These are phyloP conservation scores for Diaphora mendica DNA, from an alignment of 2,888 invertebrate species.

Conservation along the genomic window DNA sequence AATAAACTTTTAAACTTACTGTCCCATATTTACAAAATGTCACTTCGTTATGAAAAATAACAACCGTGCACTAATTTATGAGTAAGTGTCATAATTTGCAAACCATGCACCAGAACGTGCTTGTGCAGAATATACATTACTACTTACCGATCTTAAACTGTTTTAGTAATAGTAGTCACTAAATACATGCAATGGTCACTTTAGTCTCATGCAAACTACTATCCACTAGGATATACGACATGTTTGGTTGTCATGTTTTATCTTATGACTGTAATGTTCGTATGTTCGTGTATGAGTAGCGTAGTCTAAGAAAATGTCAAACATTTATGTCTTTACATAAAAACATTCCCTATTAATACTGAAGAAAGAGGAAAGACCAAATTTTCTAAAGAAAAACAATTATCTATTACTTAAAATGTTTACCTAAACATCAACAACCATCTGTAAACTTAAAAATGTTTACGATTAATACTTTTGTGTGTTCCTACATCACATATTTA, in stretches of 20 bases:
- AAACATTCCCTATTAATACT: slow-evolving; percentile 71
- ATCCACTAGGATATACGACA: slow-evolving; percentile 54
- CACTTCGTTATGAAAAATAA: slow-evolving; percentile 36
- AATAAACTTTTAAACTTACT: slow-evolving; percentile 57
- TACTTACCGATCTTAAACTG: slow-evolving; percentile 63
- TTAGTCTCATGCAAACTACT: slow-evolving; percentile 59
- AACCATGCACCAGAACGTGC: slow-evolving; percentile 78
- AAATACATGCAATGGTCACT: slow-evolving; percentile 49
- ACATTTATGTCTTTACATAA: slow-evolving; percentile 57
- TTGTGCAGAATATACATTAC: slow-evolving; percentile 57
- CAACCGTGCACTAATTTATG: slow-evolving; percentile 61
- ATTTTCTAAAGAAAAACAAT: slow-evolving; percentile 54
- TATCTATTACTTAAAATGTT: slow-evolving; percentile 74
- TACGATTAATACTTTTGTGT: slow-evolving; percentile 67
- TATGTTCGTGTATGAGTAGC: slow-evolving; percentile 76
- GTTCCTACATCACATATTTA: slow-evolving; percentile 71
- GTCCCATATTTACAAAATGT: slow-evolving; percentile 86
- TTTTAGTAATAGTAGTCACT: slow-evolving; percentile 38
- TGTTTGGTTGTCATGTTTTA: slow-evolving; percentile 67
- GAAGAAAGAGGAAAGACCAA: slow-evolving; percentile 59
- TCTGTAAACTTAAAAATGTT: slow-evolving; percentile 82
- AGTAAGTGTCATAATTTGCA: slow-evolving; percentile 62
- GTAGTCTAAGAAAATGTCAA: slow-evolving; percentile 63
- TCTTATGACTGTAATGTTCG: slow-evolving; percentile 71
- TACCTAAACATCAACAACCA: slow-evolving; percentile 85